These are phyloP conservation scores for Pristionchus exspectatus DNA, from an alignment of 2,888 invertebrate genomes.

Conservation along the genomic window DNA sequence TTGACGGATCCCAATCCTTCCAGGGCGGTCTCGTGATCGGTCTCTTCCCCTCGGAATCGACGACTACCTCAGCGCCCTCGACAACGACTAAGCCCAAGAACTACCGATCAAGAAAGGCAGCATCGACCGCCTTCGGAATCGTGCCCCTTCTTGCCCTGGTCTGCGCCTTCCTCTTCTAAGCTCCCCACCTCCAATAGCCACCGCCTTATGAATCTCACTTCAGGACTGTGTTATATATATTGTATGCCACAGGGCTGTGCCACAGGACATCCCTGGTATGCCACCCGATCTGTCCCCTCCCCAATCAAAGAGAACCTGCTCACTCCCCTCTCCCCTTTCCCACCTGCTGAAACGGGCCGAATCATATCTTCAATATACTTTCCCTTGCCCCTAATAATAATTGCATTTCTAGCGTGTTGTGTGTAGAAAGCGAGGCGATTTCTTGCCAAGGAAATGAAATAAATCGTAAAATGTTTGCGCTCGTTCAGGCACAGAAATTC, in stretches of 20 bases:
- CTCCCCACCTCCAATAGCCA: neutral
- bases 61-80: slow-evolving; percentile 31
- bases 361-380: neutral
- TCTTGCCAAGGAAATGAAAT: slow-evolving; percentile 4
- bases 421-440: slow-evolving; percentile 11
- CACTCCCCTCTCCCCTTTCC: slow-evolving; percentile 24
- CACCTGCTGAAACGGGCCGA: slow-evolving; percentile 41
- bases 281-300: neutral
- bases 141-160: neutral
- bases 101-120: slow-evolving; percentile 21
- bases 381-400: slow-evolving; percentile 8
- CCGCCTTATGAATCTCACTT: slow-evolving; percentile 38
- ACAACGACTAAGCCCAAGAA: slow-evolving; percentile 30
- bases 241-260: neutral
- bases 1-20: neutral
- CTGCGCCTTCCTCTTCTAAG: slow-evolving; percentile 40
- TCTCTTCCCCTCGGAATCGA: slow-evolving; percentile 53
- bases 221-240: slow-evolving; percentile 20
- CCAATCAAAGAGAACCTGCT: slow-evolving; percentile 11
- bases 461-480: neutral
- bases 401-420: slow-evolving; percentile 20
- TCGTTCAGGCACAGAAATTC: no score
- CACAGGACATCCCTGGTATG: no score
- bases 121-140: neutral
- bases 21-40: slow-evolving; percentile 56